Percentiles rank a stretch among this genome's conserved stretches.
Conservation (phyloP, 2,113 vertebrate genomes). For the Rhea pennata region DNA sequence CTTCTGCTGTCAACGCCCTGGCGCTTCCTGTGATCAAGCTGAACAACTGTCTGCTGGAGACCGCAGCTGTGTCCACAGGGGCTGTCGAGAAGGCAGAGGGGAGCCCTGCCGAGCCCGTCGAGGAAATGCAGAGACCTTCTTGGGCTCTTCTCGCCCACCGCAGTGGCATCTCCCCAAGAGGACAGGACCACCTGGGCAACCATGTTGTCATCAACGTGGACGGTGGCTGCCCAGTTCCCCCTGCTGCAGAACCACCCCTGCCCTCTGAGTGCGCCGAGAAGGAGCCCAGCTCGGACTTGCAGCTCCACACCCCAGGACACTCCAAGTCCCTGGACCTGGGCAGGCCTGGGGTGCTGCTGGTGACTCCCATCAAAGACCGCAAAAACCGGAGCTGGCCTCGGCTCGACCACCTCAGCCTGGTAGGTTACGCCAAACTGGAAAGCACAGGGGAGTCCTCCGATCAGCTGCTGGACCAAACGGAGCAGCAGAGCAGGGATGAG, state of each 20-base stretch:
- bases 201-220: background rate
- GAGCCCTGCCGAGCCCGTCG: background rate
- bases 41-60: conserved; percentile 73
- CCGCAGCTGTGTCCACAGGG: background rate
- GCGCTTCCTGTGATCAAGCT: conserved; percentile 65
- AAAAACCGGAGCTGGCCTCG: conserved; percentile 90
- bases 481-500: conserved; percentile 27
- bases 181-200: background rate
- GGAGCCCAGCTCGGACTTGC: conserved; percentile 53
- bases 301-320: conserved; percentile 73
- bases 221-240: fast-evolving
- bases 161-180: fast-evolving
- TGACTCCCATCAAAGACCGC: conserved; percentile 74
- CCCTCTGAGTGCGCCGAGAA: background rate
- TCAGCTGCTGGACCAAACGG: conserved; percentile 74
- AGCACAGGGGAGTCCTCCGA: conserved; percentile 83
- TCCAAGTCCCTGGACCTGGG: conserved; percentile 80
- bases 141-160: fast-evolving
- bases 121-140: conserved; percentile 1
- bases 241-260: background rate
- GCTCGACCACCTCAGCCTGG: conserved; percentile 79
- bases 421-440: conserved; percentile 85
- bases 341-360: conserved; percentile 42
- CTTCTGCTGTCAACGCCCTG: conserved; percentile 41
- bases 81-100: background rate